Percentiles rank a stretch among this genome's conserved stretches.
Conservation (phyloP, 1,140 invertebrate species). For the Mylabris phalerata region DNA sequence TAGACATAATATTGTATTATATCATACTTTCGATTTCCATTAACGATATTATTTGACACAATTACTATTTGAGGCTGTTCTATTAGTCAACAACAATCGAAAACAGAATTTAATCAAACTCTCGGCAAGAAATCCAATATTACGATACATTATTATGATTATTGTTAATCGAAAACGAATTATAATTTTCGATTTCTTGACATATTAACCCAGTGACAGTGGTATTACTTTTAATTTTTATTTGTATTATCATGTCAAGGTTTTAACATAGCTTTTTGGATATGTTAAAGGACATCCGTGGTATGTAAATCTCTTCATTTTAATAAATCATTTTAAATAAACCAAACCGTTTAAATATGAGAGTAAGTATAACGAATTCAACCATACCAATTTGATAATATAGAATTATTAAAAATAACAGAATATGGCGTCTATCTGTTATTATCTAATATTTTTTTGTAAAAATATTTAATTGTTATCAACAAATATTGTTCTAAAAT, state of each 20-base stretch:
- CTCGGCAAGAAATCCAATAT: not conserved
- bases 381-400: no score
- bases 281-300: conserved; percentile 2
- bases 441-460: no score
- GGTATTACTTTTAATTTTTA: conserved; percentile 4
- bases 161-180: not conserved
- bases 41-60: conserved; percentile 9
- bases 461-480: no score
- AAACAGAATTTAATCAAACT: not conserved
- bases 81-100: not conserved
- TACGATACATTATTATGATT: not conserved
- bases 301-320: no score
- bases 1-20: conserved; percentile 6
- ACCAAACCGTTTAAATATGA: no score
- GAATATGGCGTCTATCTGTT: no score
- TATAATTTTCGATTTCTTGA: not conserved
- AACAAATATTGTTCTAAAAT: no score
- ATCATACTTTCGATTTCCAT: conserved; percentile 9
- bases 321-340: no score
- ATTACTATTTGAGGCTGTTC: not conserved
- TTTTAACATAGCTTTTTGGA: not conserved
- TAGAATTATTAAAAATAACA: no score
- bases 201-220: conserved; percentile 13
- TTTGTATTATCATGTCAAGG: conserved; percentile 13
- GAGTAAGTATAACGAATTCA: no score